Evolutionary conservation across 1,140 invertebrate species (phyloP).

Genomic region (Andrena cerasifolii): DNA sequence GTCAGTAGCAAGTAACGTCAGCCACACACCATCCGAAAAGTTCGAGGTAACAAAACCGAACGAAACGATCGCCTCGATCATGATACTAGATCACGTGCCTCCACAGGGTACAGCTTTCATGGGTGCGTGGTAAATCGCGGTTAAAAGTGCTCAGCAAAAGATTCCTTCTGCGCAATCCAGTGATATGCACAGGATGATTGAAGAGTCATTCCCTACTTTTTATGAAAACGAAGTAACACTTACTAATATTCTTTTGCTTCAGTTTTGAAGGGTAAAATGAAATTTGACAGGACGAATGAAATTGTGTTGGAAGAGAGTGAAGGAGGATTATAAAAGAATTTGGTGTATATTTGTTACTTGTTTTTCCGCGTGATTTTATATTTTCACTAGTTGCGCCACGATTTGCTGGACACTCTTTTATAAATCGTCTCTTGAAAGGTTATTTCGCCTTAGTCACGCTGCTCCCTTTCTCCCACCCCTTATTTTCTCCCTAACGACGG

Average conservation of each 20-base stretch:
- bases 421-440: conserved; percentile 43
- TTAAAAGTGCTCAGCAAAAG: too few species aligned
- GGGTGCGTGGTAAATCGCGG: conserved; percentile 24
- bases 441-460: conserved; percentile 9
- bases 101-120: conserved; percentile 40
- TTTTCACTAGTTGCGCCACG: too few species aligned
- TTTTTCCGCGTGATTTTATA: too few species aligned
- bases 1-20: conserved; percentile 66
- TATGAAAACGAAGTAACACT: too few species aligned
- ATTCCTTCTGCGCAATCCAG: too few species aligned
- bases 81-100: conserved; percentile 6
- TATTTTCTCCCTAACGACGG: conserved; percentile 21
- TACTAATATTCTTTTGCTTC: too few species aligned
- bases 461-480: conserved; percentile 1
- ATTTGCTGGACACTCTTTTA: conserved; percentile 30
- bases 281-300: too few species aligned
- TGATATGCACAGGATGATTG: neutral
- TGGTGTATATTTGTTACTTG: too few species aligned
- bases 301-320: too few species aligned
- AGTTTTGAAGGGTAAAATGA: too few species aligned
- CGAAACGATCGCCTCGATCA: conserved; percentile 40
- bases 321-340: too few species aligned
- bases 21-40: conserved; percentile 59
- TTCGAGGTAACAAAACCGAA: conserved; percentile 37
- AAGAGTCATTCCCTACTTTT: neutral